A percentile compares a stretch with the other conserved stretches of the same genome.
phyloP scores from a whole-genome alignment of 2,797 vertebrate genomes.

The Falco peregrinus region DNA sequence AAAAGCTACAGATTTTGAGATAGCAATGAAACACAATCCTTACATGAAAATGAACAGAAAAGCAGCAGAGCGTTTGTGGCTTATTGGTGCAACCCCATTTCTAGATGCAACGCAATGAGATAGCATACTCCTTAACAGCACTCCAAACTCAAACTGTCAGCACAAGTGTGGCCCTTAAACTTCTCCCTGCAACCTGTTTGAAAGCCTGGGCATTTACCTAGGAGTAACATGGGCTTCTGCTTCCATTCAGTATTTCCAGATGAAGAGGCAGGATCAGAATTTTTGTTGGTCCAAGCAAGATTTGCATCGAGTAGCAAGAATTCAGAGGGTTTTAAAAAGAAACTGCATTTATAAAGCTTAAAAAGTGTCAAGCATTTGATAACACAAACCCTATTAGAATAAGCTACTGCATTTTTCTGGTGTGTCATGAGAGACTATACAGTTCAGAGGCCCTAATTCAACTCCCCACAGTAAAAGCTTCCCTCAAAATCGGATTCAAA shows the following conservation, averaged over 20 bases:
- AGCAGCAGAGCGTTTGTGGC: not conserved
- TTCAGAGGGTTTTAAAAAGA: not conserved
- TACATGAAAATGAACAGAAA: not conserved
- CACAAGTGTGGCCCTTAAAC: not conserved
- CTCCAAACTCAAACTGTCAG: not conserved
- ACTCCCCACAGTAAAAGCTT: not conserved
- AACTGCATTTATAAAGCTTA: not conserved
- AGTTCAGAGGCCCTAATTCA: conserved; percentile 10
- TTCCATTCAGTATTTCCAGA: not conserved
- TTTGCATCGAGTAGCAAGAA: not conserved
- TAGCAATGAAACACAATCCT: not conserved
- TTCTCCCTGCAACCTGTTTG: not conserved
- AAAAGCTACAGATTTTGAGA: not conserved
- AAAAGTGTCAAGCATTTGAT: not conserved
- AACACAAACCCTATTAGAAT: not conserved
- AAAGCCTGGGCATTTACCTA: not conserved
- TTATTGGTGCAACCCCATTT: not conserved
- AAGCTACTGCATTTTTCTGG: not conserved
- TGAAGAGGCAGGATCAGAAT: not conserved
- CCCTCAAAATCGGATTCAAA: conserved; percentile 12
- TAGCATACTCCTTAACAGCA: not conserved
- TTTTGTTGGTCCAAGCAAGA: not conserved
- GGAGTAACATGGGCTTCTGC: not conserved
- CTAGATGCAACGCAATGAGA: not conserved
- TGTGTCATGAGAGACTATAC: not conserved